phyloP scores from a whole-genome alignment of 2,113 vertebrate genomes.

The Brachyistius frenatus region DNA sequence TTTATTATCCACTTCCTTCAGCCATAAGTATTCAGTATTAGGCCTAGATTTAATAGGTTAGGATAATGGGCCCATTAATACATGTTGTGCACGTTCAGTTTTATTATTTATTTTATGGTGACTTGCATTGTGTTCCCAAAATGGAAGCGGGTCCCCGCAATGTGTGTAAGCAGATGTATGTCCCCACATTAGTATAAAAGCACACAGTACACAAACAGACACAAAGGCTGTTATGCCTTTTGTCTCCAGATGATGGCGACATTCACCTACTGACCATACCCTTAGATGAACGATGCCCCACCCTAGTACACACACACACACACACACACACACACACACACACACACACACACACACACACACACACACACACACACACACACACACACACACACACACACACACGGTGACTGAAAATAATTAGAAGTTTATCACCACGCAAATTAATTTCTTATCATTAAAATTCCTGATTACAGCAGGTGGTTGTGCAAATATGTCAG shows the following conservation, averaged over 20 bases:
- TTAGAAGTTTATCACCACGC: background rate
- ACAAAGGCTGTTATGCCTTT: background rate
- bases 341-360: background rate
- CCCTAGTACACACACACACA: slow-evolving; percentile 23
- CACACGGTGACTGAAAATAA: background rate
- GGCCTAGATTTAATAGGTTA: too few relatives aligned
- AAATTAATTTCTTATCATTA: background rate
- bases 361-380: background rate
- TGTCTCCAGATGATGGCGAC: slow-evolving; percentile 64
- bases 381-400: background rate
- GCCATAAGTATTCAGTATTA: too few relatives aligned
- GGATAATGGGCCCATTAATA: too few relatives aligned
- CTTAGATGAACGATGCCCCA: slow-evolving; percentile 28
- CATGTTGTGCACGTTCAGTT: too few relatives aligned
- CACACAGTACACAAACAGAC: background rate
- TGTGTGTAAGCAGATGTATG: background rate
- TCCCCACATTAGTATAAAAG: background rate
- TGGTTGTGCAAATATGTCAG: too few relatives aligned
- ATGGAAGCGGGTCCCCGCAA: background rate
- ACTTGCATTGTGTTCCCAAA: background rate
- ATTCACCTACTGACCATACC: background rate
- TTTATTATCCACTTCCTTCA: too few relatives aligned
- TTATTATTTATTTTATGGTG: too few relatives aligned
- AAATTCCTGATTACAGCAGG: background rate
- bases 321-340: slow-evolving; percentile 1